Evolutionary conservation across 2,888 invertebrate genomes (phyloP).

Genomic region (Merodon equestris): DNA sequence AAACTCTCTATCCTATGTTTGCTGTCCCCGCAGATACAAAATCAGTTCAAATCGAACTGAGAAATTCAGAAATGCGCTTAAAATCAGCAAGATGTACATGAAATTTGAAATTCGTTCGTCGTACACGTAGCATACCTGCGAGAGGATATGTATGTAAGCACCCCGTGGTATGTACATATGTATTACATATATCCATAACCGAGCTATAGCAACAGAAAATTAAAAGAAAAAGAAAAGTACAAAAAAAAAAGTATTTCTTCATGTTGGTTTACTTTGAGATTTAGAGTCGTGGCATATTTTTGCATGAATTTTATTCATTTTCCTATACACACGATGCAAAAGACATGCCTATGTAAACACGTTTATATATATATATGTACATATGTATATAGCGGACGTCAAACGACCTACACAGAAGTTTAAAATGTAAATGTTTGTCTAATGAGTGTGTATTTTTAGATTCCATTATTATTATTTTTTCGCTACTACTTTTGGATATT

Average conservation of each 20-base stretch:
- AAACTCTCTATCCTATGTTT: not conserved
- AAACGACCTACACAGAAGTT: constrained; percentile 59
- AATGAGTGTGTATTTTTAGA: constrained; percentile 64
- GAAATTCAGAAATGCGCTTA: constrained; percentile 50
- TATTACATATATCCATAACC: constrained; percentile 49
- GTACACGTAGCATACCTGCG: constrained; percentile 40
- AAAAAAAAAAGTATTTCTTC: constrained; percentile 41
- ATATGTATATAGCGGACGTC: constrained; percentile 32
- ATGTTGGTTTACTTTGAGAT: constrained; percentile 48
- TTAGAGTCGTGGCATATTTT: constrained; percentile 64
- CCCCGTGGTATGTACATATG: constrained; percentile 33
- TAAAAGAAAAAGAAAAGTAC: constrained; percentile 39
- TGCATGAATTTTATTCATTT: constrained; percentile 57
- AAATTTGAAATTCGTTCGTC: constrained; percentile 57
- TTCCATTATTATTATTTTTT: constrained; percentile 41
- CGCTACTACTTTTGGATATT: not conserved
- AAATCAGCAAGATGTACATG: constrained; percentile 60
- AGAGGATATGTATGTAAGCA: constrained; percentile 38
- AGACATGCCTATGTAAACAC: no score
- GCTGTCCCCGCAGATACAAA: constrained; percentile 44
- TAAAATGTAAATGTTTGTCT: constrained; percentile 42
- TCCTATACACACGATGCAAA: not conserved
- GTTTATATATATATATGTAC: no score
- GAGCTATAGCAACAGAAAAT: constrained; percentile 49
- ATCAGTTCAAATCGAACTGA: constrained; percentile 62